Evolutionary conservation across 1,140 invertebrate species (phyloP), one percentile per base, ranked within the genome.

Genomic region (Bombus huntii): DNA sequence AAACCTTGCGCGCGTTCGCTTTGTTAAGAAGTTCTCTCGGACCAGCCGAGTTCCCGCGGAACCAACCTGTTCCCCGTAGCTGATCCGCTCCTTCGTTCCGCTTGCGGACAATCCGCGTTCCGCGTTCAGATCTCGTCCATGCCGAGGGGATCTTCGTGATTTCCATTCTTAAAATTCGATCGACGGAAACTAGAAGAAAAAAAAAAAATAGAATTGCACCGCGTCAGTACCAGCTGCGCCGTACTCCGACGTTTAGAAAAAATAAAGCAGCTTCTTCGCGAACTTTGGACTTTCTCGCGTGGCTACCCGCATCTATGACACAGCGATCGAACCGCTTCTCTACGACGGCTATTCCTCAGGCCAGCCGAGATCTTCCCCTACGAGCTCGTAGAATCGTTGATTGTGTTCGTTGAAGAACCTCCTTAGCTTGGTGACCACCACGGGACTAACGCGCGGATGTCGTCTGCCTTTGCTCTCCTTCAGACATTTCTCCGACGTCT

Each of bases 381-480:
- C 97, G 92, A 99, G 97, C 88, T 99, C 98, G 93, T 99, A 99
- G 93, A 99, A 99, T 92, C 97, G 97, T 92, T 98, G 97, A 96
- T 99, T 99, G 95, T 99, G 98, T 89, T 98, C 98, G 89, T 97
- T 97, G 95, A 99, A 99, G 95, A 99, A 99, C 92, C 97, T 97
- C 79, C 98, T 96, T 83, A 99, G 95, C 92, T 98, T 97, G n/a
- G 97, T 96, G n/a, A 99, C 96, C 28, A 99, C 97, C 39, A 96
- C 95, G 0, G 97, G 97, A 92, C 97, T 97, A 22, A 99, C 98
- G 44, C 97, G 95, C 0, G 99, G 99, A 95, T 99, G 99, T 90
- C 97, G 97, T 5, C 99, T 96, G 8, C 99, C 99, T 94, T 99
- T 99, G 81, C 98, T 99, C 92, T 99, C 98, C 8, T 98, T 97